Evolutionary conservation across 1,140 invertebrate genomes (phyloP), one percentile per base, ranked within the genome.

Genomic region (Ruditapes philippinarum): DNA sequence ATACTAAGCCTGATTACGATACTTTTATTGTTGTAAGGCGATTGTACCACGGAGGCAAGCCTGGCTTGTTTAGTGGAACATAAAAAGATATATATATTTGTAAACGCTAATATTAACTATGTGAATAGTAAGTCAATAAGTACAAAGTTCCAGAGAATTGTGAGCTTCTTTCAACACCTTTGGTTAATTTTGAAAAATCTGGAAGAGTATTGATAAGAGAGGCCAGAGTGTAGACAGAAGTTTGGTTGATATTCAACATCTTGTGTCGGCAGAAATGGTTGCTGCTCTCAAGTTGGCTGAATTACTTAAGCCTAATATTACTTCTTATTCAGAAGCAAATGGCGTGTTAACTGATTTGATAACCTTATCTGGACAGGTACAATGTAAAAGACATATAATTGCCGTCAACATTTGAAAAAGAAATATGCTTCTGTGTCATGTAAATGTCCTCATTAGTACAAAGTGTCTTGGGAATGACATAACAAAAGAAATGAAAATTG

Each of bases 201-300:
- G 79, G 57, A 81, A 65, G 42, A 36, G 62, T n/a, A 14, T 81
- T n/a, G 79, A 81, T 62, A 81, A 81, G 42, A 81, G 57, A 42
- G 22, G 33, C 11, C 31, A 81, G 3, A 11, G 14, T 40, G n/a
- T 12, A 22, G 79, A 81, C 33, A 81, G 36, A 81, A 17, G 17
- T 62, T 42, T 81, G 33, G 54, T 54, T 38, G 57, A 60, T n/a
- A 81, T 62, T 42, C 79, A 65, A 31, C 62, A 81, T 81, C 49
- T 87, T 31, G 54, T 87, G 31, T 74, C 57, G 11, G 38, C 85
- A 0, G 36, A 38, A 36, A 42, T 79, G 25, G 25, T 19, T 42
- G 28, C 73, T 31, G 40, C 65, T 51, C n/a, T 87, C 5, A 87
- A 87, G 25, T 38, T 87, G 22, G 73, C 57, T 42, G 74, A 31